Evolutionary conservation across 2,113 vertebrate genomes (phyloP).

Genomic region (Bubalus kerabau): DNA sequence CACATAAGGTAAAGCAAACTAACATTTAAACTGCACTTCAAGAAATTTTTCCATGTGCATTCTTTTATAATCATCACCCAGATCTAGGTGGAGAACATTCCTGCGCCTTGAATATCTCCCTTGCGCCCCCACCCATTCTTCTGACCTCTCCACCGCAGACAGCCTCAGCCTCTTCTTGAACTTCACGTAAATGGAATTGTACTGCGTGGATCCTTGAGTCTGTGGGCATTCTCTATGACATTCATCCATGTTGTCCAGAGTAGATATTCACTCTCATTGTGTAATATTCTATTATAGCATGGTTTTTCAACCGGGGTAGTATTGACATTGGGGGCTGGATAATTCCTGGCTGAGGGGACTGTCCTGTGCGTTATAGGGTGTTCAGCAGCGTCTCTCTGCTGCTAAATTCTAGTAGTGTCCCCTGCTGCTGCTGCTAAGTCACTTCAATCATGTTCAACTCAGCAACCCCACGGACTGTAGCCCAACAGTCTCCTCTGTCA

Average conservation of each 20-base stretch:
- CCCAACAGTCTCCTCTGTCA: not conserved
- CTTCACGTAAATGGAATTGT: not conserved
- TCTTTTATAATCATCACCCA: not conserved
- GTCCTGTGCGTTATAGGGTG: not conserved
- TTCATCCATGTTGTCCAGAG: not conserved
- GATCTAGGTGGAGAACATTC: not conserved
- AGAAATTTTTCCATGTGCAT: not conserved
- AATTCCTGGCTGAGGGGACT: not conserved
- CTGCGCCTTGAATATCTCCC: not conserved
- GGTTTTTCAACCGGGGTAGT: not conserved
- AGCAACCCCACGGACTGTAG: not conserved
- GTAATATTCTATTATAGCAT: no score
- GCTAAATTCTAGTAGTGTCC: fast-evolving
- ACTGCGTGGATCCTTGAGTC: not conserved
- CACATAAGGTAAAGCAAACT: not conserved
- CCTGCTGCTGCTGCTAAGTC: not conserved
- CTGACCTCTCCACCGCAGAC: not conserved
- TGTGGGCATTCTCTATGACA: not conserved
- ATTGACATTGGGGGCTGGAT: not conserved
- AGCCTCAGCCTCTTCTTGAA: not conserved
- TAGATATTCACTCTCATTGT: not conserved
- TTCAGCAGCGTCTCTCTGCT: not conserved
- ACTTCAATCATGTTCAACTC: not conserved
- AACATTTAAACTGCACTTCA: not conserved
- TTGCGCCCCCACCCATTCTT: not conserved